These are phyloP conservation scores for Samia ricini DNA, from an alignment of 1,140 invertebrate genomes.

Conservation along the genomic window DNA sequence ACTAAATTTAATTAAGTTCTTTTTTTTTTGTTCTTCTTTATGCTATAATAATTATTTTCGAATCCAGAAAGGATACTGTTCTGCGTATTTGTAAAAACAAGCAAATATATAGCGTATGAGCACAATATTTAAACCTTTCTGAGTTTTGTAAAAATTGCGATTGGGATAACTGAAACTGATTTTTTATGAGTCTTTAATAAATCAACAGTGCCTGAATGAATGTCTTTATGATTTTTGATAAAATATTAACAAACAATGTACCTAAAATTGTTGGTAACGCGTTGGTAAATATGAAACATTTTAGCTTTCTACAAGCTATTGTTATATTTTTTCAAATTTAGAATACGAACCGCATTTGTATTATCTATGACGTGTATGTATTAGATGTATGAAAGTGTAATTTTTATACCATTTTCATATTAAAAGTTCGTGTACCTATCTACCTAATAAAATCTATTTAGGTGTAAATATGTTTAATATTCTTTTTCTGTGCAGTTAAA, in stretches of 20 bases:
- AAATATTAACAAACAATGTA: constrained; percentile 49
- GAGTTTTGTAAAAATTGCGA: constrained; percentile 34
- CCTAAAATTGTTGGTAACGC: no score
- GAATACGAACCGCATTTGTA: constrained; percentile 70
- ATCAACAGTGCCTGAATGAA: constrained; percentile 65
- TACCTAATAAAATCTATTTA: constrained; percentile 71
- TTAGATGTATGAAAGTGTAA: constrained; percentile 74
- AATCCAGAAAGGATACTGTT: constrained; percentile 54
- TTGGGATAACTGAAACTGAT: constrained; percentile 11
- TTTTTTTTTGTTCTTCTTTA: not conserved
- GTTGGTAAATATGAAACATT: constrained; percentile 62
- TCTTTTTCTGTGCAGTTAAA: constrained; percentile 73
- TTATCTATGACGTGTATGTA: constrained; percentile 69
- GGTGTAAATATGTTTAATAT: constrained; percentile 76
- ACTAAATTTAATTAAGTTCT: constrained; percentile 11
- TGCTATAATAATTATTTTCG: not conserved
- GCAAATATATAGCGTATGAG: constrained; percentile 64
- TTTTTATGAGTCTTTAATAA: constrained; percentile 35
- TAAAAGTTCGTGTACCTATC: constrained; percentile 61
- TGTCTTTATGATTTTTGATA: constrained; percentile 56
- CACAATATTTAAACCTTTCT: constrained; percentile 54
- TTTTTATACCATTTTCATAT: constrained; percentile 78
- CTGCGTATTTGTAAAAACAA: constrained; percentile 65
- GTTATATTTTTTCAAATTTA: constrained; percentile 75
- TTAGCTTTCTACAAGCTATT: constrained; percentile 66